Evolutionary conservation across 1,140 invertebrate genomes (phyloP), one percentile per base, ranked within the genome.

Genomic region (Euwallacea similis): DNA sequence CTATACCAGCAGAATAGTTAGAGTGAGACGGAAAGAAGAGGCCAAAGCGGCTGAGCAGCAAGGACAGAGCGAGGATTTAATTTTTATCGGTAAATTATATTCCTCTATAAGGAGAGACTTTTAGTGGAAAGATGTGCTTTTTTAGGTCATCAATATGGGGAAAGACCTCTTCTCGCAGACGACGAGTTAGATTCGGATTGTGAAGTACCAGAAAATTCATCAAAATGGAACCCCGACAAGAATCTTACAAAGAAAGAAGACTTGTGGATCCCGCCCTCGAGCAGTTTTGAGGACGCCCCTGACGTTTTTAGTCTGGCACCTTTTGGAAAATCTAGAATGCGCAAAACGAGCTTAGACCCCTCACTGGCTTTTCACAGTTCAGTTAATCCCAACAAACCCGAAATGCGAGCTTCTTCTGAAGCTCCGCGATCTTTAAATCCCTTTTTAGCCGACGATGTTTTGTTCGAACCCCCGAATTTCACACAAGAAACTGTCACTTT

Each of bases 231-330:
- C 73, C 7, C 81, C 74, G 79, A 83, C 77, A 76, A 74, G 47
- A 76, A 74, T 47, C 78, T 71, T 46, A 63, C 41, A 13, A 74
- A 62, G 16, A 74, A 74, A 44, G 59, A 71, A 10, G 64, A 73
- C 60, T 71, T 78, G 43, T 80, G 79, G 80, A 78, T 78, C 41
- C 69, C 79, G 46, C 78, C 79, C 6, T 76, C 77, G 33, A 79
- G 72, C 53, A 79, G 77, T 69, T 79, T 76, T 64, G 79, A 80
- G 58, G 66, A 81, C 0, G 81, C 85, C 11, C 80, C 86, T 10
- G 91, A 93, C 79, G 89, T 93, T 0, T 93, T 93, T 81, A 89
- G 90, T 0, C 80, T 89, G 77, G 91, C 91, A 3, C 91, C 91
- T 1, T 93, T 93, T 74, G 86, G 86, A 11, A 85, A 85, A 68